A percentile compares a stretch with the other conserved stretches of the same genome.
Conservation (phyloP, 2,888 invertebrate genomes). For the Vanessa cardui region DNA sequence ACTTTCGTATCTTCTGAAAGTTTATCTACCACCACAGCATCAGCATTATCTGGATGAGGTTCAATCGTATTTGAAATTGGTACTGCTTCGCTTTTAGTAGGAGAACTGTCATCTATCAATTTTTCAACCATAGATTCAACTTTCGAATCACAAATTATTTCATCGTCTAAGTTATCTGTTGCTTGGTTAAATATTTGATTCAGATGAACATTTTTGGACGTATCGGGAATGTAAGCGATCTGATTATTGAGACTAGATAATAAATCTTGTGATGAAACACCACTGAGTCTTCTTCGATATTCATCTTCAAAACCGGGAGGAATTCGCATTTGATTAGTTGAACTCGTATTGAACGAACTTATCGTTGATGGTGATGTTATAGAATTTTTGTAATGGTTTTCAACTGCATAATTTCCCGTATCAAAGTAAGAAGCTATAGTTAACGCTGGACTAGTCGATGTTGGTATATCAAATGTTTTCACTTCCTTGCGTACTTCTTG, state of each 20-base stretch:
- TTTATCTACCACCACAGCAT: not conserved
- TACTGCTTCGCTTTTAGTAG: conserved; percentile 29
- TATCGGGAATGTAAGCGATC: conserved; percentile 36
- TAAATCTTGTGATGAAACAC: conserved; percentile 40
- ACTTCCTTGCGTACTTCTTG: conserved; percentile 39
- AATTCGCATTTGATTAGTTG: conserved; percentile 48
- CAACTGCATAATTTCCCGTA: conserved; percentile 75
- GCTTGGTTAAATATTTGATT: not conserved
- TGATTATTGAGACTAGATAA: conserved; percentile 35
- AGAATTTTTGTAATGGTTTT: conserved; percentile 67
- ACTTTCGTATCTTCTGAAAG: conserved; percentile 25
- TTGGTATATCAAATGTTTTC: conserved; percentile 42
- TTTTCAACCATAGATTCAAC: conserved; percentile 33
- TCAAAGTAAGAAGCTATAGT: conserved; percentile 75
- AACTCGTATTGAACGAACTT: conserved; percentile 37
- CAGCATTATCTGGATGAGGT: conserved; percentile 9
- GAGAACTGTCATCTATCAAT: conserved; percentile 21
- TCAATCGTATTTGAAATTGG: conserved; percentile 31
- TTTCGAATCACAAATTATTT: conserved; percentile 21
- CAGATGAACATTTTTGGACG: conserved; percentile 20
- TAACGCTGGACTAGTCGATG: conserved; percentile 53
- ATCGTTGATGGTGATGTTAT: conserved; percentile 51
- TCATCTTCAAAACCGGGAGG: conserved; percentile 76
- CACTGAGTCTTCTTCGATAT: conserved; percentile 50
- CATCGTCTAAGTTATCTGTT: not conserved